A percentile compares a stretch with the other conserved stretches of the same genome.
Conservation (phyloP, 1,140 invertebrate genomes). For the Sminthurides bifidus region DNA sequence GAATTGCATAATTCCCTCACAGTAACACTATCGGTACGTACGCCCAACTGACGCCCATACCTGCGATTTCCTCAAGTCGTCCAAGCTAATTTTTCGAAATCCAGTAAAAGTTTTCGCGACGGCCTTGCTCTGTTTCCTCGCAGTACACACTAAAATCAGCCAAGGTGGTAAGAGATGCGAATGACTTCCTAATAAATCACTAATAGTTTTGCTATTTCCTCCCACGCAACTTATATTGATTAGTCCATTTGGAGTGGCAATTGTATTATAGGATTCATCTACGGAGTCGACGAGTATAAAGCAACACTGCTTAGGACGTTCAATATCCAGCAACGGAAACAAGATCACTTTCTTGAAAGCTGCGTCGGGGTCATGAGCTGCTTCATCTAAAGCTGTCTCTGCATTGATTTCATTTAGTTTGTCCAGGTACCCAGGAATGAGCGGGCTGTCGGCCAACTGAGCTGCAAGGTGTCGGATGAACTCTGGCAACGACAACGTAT, state of each 20-base stretch:
- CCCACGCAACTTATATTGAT: neutral
- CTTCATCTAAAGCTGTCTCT: conserved; percentile 11
- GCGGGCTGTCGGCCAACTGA: conserved; percentile 51
- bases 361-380: conserved; percentile 63
- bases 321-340: conserved; percentile 71
- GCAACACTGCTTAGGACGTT: conserved; percentile 63
- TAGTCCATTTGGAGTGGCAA: conserved; percentile 29
- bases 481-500: conserved; percentile 58
- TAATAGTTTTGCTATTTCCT: conserved; percentile 52
- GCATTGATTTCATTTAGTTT: conserved; percentile 60
- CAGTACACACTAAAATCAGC: conserved; percentile 81
- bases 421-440: conserved; percentile 57
- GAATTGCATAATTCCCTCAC: neutral
- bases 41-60: no score
- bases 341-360: conserved; percentile 77
- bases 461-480: conserved; percentile 73
- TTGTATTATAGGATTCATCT: conserved; percentile 52
- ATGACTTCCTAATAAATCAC: conserved; percentile 72
- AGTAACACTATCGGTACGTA: conserved; percentile 34
- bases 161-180: conserved; percentile 88
- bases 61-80: conserved; percentile 78
- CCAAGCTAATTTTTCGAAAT: conserved; percentile 81
- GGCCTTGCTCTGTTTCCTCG: conserved; percentile 64
- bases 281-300: conserved; percentile 82
- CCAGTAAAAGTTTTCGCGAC: conserved; percentile 85